Evolutionary conservation across 2,797 vertebrate species (phyloP).

Genomic region (Tokudaia tokunoshimensis): DNA sequence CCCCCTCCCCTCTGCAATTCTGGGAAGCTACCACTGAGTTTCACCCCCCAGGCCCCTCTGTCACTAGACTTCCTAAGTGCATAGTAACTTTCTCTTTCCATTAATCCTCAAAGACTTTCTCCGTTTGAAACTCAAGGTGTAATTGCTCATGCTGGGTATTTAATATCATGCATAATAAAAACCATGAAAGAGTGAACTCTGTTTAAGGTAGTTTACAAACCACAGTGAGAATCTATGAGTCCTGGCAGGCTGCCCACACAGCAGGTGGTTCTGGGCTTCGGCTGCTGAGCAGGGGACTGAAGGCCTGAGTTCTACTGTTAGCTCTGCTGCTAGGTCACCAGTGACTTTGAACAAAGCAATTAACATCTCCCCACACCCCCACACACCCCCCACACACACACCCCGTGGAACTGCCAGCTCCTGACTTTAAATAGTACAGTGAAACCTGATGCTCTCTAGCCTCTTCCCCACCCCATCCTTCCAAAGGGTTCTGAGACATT

Average conservation of each 20-base stretch:
- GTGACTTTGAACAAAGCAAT: conserved; percentile 67
- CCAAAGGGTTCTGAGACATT: conserved; percentile 42
- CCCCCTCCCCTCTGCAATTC: not conserved
- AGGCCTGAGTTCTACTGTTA: conserved; percentile 61
- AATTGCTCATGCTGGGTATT: conserved; percentile 9
- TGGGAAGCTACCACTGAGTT: not conserved
- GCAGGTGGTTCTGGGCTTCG: conserved; percentile 59
- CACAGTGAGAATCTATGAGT: conserved; percentile 56
- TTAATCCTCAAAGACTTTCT: conserved; percentile 51
- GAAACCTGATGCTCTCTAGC: conserved; percentile 34
- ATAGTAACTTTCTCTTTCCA: conserved; percentile 5
- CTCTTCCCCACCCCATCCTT: not conserved
- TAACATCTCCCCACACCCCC: not conserved
- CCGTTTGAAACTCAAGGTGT: conserved; percentile 34
- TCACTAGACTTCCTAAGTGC: conserved; percentile 15
- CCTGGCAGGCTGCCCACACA: conserved; percentile 59
- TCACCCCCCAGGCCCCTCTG: not conserved
- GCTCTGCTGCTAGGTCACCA: conserved; percentile 49
- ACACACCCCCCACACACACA: too few species aligned
- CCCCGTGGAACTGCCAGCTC: conserved; percentile 7
- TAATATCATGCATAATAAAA: conserved; percentile 54
- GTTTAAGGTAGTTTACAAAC: conserved; percentile 48
- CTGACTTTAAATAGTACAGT: conserved; percentile 4
- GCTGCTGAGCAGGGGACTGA: not conserved
- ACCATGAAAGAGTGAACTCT: conserved; percentile 10